phyloP scores from a whole-genome alignment of 2,113 vertebrate genomes.

The Aspiorhynchus laticeps region DNA sequence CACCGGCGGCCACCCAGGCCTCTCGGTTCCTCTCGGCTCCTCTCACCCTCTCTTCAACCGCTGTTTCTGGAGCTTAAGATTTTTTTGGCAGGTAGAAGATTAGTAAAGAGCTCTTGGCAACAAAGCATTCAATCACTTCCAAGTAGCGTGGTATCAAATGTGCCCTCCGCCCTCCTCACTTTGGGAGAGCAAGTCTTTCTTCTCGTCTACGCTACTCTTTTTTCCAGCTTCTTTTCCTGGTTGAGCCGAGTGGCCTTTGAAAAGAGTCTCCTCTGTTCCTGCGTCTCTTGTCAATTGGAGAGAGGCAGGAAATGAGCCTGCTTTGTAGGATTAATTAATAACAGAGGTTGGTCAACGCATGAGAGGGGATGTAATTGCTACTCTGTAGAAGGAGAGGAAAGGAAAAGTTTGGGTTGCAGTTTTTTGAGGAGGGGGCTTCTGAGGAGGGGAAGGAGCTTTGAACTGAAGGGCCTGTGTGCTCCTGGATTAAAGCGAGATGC shows the following conservation, averaged over 20 bases:
- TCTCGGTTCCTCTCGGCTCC: constrained; percentile 58
- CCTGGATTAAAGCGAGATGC: constrained; percentile 96
- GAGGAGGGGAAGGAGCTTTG: constrained; percentile 92
- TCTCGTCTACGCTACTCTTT: constrained; percentile 72
- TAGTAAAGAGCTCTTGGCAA: constrained; percentile 82
- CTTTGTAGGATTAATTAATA: constrained; percentile 99
- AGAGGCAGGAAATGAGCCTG: constrained; percentile 97
- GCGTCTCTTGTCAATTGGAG: constrained; percentile 92
- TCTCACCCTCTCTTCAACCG: constrained; percentile 72
- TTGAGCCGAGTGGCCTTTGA: constrained; percentile 90
- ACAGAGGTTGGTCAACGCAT: constrained; percentile 89
- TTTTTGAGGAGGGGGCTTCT: constrained; percentile 78
- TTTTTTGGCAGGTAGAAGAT: constrained; percentile 88
- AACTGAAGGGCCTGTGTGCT: constrained; percentile 91
- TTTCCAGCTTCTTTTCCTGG: constrained; percentile 78
- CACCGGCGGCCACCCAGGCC: constrained; percentile 65
- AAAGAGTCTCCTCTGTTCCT: constrained; percentile 84
- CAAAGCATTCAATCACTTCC: constrained; percentile 90
- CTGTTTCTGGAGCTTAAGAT: constrained; percentile 70
- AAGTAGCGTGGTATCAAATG: constrained; percentile 90
- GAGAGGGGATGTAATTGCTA: constrained; percentile 94
- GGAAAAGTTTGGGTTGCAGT: constrained; percentile 91
- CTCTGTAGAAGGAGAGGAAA: constrained; percentile 81
- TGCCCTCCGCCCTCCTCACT: constrained; percentile 85
- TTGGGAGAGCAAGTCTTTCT: constrained; percentile 82